phyloP scores from a whole-genome alignment of 1,140 invertebrate genomes.

The Delia radicum region DNA sequence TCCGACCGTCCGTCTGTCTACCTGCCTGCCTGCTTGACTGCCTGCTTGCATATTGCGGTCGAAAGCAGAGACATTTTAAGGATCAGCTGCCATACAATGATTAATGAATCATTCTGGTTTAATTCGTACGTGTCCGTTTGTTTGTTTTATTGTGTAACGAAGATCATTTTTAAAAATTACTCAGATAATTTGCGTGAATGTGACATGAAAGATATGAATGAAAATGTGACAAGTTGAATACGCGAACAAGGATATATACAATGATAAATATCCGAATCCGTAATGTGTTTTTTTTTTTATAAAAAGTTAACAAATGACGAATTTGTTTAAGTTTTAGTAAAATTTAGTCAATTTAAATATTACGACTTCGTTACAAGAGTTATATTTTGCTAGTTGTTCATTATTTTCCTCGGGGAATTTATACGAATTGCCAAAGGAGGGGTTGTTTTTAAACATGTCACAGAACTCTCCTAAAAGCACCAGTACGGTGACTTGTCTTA shows the following conservation, averaged over 20 bases:
- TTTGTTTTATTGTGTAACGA: background rate
- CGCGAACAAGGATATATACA: background rate
- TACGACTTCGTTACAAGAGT: too few species aligned
- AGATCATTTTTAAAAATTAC: background rate
- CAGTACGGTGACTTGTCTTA: too few species aligned
- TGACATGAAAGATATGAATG: background rate
- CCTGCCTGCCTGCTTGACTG: background rate
- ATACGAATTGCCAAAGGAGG: too few species aligned
- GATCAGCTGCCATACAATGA: constrained; percentile 10
- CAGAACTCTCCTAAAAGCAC: too few species aligned
- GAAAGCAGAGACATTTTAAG: background rate
- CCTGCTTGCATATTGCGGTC: background rate
- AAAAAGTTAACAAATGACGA: too few species aligned
- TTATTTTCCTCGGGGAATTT: too few species aligned
- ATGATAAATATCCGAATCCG: background rate
- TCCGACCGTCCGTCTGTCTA: background rate
- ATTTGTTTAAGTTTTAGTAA: too few species aligned
- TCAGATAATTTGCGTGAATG: background rate
- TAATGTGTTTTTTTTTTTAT: background rate
- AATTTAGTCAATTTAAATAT: too few species aligned
- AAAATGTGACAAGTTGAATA: background rate
- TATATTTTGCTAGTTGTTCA: too few species aligned
- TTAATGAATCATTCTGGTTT: background rate
- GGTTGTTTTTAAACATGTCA: too few species aligned
- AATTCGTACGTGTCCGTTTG: background rate